Conservation (phyloP, 92 coral and sea anemone genomes). For the Epizoanthus illoricatus region DNA sequence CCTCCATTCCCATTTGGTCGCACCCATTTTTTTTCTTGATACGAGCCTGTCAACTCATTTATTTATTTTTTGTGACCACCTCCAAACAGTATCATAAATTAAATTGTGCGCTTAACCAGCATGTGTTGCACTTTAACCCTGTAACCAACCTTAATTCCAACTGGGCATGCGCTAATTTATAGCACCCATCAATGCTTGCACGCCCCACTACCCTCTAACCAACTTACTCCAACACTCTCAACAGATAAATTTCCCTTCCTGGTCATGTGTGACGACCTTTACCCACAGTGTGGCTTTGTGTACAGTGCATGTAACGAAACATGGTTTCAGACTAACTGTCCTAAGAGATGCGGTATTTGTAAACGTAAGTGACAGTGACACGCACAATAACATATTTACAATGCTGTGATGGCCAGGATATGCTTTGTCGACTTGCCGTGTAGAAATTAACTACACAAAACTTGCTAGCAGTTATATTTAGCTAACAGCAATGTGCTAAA, state of each 20-base stretch:
- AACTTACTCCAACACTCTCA: background rate
- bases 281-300: conserved; percentile 75
- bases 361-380: conserved; percentile 54
- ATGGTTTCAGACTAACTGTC: conserved; percentile 93
- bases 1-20: no score
- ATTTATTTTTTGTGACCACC: no score
- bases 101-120: no score
- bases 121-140: no score
- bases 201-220: background rate
- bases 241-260: conserved; percentile 53
- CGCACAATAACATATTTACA: background rate
- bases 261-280: conserved; percentile 77
- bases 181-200: background rate
- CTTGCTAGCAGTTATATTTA: background rate
- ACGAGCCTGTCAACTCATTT: no score
- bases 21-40: no score
- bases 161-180: no score
- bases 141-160: no score
- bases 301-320: conserved; percentile 83
- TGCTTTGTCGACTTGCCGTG: background rate
- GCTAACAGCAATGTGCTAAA: background rate
- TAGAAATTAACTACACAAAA: background rate
- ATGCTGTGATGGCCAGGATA: background rate
- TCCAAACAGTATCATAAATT: no score
- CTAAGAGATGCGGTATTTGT: conserved; percentile 84